Evolutionary conservation across 2,113 vertebrate genomes (phyloP), one percentile per base, ranked within the genome.

Genomic region (Numenius arquata): DNA sequence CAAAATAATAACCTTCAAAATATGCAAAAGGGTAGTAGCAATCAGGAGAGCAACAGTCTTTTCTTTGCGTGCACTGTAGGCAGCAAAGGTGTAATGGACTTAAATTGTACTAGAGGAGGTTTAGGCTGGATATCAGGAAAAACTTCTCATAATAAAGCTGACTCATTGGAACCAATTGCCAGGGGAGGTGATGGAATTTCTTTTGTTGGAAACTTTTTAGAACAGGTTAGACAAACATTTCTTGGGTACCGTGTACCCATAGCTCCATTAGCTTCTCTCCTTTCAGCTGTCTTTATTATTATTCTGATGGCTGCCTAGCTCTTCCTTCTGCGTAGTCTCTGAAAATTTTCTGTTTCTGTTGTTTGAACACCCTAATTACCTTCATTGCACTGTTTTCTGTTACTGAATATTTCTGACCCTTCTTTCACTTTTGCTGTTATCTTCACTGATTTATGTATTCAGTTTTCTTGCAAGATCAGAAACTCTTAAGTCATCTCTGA

Each of bases 131-230:
- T 91, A 72, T 81, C 89, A 72, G 56, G 73, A 81, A 95, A 91
- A 91, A 34, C 14, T 96, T 92, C 76, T 84, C 38, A 56, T 91
- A 78, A 68, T 91, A 90, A 90, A 86, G 30, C 61, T 74, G 76
- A 90, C 78, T 95, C 80, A 52, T 19, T 91, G 80, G 68, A 91
- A 81, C 80, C 73, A 52, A 47, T 92, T 95, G 52, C 84, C 87
- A 89, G 61, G 43, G 55, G 89, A 85, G 66, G 34, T 63, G 61
- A 65, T 94, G 76, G 91, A 91, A 81, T 96, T 81, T 89, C 65
- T 95, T 97, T 87, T 71, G 67, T 75, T 86, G 63, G 75, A 70
- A 83, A 47, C 34, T 75, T 92, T 95, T 95, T 85, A 87, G 91
- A 81, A 32, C 23, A 87, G 41, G 47, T 65, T 96, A 78, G 76